phyloP scores from a whole-genome alignment of 2,888 invertebrate species.

The Apoderus coryli region DNA sequence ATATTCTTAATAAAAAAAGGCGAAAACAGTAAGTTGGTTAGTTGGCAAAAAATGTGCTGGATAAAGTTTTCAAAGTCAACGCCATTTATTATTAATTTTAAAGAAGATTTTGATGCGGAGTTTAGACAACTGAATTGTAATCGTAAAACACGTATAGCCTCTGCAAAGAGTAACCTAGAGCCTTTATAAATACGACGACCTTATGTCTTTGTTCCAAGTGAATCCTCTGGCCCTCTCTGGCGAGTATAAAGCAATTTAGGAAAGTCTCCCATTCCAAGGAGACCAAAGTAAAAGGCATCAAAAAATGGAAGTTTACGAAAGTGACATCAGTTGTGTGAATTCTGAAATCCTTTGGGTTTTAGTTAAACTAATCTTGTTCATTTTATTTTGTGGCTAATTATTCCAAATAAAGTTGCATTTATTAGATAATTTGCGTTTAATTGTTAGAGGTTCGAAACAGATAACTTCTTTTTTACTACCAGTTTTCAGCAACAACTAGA shows the following conservation, averaged over 20 bases:
- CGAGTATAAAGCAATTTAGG: not conserved
- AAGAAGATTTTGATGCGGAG: constrained; percentile 9
- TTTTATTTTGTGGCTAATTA: too few relatives aligned
- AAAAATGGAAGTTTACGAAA: too few relatives aligned
- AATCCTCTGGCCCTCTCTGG: constrained; percentile 3
- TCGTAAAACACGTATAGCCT: constrained; percentile 2
- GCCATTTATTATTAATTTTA: constrained; percentile 10
- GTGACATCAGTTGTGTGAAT: too few relatives aligned
- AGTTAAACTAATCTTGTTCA: too few relatives aligned
- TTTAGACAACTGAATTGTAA: constrained; percentile 8
- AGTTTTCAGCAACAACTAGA: too few relatives aligned
- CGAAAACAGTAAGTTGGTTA: constrained; percentile 2
- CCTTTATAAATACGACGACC: constrained; percentile 3
- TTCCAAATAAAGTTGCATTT: too few relatives aligned
- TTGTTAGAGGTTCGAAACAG: too few relatives aligned
- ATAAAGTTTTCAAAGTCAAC: constrained; percentile 7
- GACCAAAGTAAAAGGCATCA: constrained; percentile 2
- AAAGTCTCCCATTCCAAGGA: constrained; percentile 3
- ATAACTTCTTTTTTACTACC: too few relatives aligned
- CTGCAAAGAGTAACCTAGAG: constrained; percentile 2
- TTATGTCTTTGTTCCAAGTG: constrained; percentile 2
- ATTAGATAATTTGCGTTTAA: too few relatives aligned
- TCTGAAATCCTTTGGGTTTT: too few relatives aligned
- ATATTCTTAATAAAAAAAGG: too few relatives aligned
- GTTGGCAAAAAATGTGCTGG: constrained; percentile 10